Percentiles rank a stretch among this genome's conserved stretches.
Conservation (phyloP, 2,888 invertebrate genomes). For the Trachelus troglodyta region DNA sequence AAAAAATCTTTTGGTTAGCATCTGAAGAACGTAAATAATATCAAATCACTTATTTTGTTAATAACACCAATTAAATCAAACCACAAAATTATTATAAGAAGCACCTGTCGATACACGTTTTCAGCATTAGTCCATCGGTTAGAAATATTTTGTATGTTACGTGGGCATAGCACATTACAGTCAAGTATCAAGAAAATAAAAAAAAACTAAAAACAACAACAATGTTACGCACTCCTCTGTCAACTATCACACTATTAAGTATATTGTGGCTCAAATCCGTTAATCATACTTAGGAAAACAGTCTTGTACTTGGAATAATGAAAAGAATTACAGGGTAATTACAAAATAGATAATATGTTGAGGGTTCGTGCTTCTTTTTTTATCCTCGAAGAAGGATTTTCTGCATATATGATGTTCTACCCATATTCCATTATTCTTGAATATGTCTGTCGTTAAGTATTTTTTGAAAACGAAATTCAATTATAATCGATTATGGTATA, state of each 20-base stretch:
- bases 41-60: not conserved
- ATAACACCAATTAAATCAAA: not conserved
- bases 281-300: not conserved
- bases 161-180: not conserved
- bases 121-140: not conserved
- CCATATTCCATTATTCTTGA: not conserved
- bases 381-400: conserved; percentile 12
- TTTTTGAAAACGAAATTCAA: not conserved
- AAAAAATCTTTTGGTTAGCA: not conserved
- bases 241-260: not conserved
- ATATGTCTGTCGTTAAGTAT: not conserved
- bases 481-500: not conserved
- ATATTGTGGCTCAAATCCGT: not conserved
- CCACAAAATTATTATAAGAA: not conserved
- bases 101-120: not conserved
- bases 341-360: not conserved
- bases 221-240: not conserved
- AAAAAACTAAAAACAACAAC: too few species aligned
- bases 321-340: not conserved
- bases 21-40: not conserved
- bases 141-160: not conserved
- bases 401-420: conserved; percentile 17
- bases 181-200: not conserved
- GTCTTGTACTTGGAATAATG: not conserved
- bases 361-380: conserved; percentile 7